A percentile compares a stretch with the other conserved stretches of the same genome.
Evolutionary conservation across 2,888 invertebrate species (phyloP).

Genomic region (Plebejus argus): DNA sequence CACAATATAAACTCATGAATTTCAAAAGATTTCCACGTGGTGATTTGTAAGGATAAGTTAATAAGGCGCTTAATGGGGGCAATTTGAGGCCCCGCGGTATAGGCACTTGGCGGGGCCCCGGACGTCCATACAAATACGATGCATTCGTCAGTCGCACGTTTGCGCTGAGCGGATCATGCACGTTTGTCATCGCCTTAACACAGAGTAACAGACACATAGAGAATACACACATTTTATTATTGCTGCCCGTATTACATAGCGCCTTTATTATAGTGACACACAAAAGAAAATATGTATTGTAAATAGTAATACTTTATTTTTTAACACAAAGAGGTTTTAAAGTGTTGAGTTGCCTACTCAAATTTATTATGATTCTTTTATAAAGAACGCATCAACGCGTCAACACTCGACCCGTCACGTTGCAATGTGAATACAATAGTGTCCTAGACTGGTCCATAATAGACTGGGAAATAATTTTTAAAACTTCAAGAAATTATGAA

Average conservation of each 20-base stretch:
- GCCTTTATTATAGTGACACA: not conserved
- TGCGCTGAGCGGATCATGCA: constrained; percentile 49
- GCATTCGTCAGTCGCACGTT: constrained; percentile 62
- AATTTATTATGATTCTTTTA: not conserved
- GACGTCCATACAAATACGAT: constrained; percentile 57
- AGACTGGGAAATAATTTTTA: not conserved
- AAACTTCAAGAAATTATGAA: not conserved
- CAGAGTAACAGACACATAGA: constrained; percentile 3
- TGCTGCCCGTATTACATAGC: not conserved
- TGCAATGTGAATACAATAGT: not conserved
- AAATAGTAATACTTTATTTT: not conserved
- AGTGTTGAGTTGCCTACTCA: too few species aligned
- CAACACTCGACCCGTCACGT: too few species aligned
- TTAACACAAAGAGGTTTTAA: not conserved
- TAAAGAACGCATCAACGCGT: not conserved
- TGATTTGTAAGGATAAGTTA: constrained; percentile 45
- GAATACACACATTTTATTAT: not conserved
- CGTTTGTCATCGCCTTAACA: constrained; percentile 47
- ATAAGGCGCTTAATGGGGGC: constrained; percentile 43
- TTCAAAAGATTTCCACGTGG: not conserved
- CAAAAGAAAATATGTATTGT: not conserved
- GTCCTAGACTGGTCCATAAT: too few species aligned
- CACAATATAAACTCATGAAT: constrained; percentile 12
- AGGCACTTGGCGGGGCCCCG: constrained; percentile 33
- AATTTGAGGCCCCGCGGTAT: constrained; percentile 36